Evolutionary conservation across 2,797 vertebrate species (phyloP), one percentile per base, ranked within the genome.

Genomic region (Oceanodroma leucorhoa): DNA sequence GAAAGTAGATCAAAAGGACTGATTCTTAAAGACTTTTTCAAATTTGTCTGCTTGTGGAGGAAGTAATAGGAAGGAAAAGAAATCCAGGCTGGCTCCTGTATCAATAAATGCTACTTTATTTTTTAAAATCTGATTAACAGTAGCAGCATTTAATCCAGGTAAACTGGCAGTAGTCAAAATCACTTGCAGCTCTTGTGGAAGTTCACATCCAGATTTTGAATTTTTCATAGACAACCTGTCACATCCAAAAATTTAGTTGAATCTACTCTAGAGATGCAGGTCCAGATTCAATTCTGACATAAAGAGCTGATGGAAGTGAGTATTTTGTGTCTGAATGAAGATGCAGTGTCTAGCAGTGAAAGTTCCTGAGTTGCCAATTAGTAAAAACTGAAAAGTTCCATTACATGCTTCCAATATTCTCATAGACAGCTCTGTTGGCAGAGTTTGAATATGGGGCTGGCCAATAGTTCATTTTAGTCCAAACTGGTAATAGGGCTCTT

Each of bases 401-500:
- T 46, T 32, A 9, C 7, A 1, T 17, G 11, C 14, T 64, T 19
- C 16, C 58, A 61, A 0, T 38, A 15, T 18, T 75, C 36, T 36
- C 23, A 24, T 2, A 51, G 62, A 30, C 8, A 43, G 1, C 30
- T 41, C 62, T 12, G 0, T 3, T 57, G 71, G 29, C 32, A 32
- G 13, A 12, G 46, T 64, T 26, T 38, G 46, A 27, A 14, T 2
- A 11, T 6, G 5, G 9, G 4, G 22, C 67, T 80, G 46, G 11
- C 46, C 40, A 38, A 3, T 10, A 27, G n/a, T 30, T 53, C 51
- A 14, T 32, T 19, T 66, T 13, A 54, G 34, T 23, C 53, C 57
- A 78, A 22, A 45, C 1, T 0, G 3, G 6, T 19, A 5, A 20
- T 5, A 9, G 0, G 0, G 5, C 15, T 36, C 46, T 58, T 32